A percentile compares a stretch with the other conserved stretches of the same genome.
Evolutionary conservation across 2,113 vertebrate genomes (phyloP).

Genomic region (Caretta caretta): DNA sequence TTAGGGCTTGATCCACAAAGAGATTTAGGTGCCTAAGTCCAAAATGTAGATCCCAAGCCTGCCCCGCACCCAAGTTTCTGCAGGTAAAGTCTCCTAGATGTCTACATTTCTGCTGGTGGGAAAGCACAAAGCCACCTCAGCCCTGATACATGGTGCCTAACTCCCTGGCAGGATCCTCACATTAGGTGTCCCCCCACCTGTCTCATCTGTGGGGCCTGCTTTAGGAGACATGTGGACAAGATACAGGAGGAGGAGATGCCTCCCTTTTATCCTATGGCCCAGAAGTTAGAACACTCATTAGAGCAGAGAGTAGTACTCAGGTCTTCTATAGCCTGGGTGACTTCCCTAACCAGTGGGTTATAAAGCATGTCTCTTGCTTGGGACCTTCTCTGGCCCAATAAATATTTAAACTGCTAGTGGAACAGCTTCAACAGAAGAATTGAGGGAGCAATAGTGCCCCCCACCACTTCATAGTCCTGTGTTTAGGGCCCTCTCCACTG

Average conservation of each 20-base stretch:
- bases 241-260: background rate
- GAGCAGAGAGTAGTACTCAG: background rate
- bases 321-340: background rate
- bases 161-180: background rate
- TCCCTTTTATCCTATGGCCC: background rate
- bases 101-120: background rate
- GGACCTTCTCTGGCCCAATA: background rate
- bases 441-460: background rate
- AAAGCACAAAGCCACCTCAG: background rate
- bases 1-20: background rate
- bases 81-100: background rate
- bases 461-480: background rate
- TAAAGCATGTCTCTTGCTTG: background rate
- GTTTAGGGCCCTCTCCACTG: background rate
- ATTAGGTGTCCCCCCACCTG: background rate
- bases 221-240: background rate
- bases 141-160: background rate
- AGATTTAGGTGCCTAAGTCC: background rate
- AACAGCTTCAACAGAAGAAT: background rate
- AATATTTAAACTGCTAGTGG: background rate
- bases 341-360: background rate
- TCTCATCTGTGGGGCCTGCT: background rate
- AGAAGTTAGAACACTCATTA: background rate
- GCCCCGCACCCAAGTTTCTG: background rate
- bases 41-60: background rate